Conservation (phyloP, 2,888 invertebrate species). For the Pyrochroa serraticornis region DNA sequence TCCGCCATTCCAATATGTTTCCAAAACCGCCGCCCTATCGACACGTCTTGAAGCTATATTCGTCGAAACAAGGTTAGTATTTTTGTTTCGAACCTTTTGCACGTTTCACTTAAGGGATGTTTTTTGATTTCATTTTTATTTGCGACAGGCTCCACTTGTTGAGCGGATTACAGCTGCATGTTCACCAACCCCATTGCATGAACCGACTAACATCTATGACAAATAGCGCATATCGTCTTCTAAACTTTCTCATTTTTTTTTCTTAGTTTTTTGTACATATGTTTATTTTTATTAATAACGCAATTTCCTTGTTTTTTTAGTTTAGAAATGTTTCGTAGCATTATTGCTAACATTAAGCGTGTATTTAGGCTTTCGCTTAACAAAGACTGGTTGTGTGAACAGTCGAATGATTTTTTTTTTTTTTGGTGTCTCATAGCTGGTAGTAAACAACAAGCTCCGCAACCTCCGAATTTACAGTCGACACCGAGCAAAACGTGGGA, state of each 20-base stretch:
- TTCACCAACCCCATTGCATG: constrained; percentile 27
- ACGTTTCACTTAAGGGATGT: constrained; percentile 7
- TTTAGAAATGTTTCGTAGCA: too few species aligned
- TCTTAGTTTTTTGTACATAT: constrained; percentile 10
- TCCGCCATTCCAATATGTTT: constrained; percentile 67
- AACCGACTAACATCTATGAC: constrained; percentile 26
- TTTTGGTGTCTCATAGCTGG: constrained; percentile 48
- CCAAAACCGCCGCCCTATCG: constrained; percentile 74
- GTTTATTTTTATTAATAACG: constrained; percentile 1
- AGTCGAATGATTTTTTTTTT: too few species aligned
- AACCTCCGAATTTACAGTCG: constrained; percentile 64
- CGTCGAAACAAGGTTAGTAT: constrained; percentile 66
- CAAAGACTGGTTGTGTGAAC: not conserved
- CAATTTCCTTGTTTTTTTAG: not conserved
- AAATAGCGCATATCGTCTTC: not conserved
- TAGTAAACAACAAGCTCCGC: constrained; percentile 68
- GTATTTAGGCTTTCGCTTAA: not conserved
- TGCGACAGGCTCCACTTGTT: constrained; percentile 28
- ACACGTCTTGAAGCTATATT: constrained; percentile 71
- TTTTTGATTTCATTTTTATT: constrained; percentile 12
- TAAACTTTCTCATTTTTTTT: constrained; percentile 1
- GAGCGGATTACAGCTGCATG: constrained; percentile 25
- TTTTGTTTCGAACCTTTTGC: constrained; percentile 9
- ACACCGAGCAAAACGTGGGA: constrained; percentile 64
- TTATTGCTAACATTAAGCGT: not conserved